These are phyloP conservation scores for Drosophila recens DNA, from an alignment of 2,888 invertebrate species.

Conservation along the genomic window DNA sequence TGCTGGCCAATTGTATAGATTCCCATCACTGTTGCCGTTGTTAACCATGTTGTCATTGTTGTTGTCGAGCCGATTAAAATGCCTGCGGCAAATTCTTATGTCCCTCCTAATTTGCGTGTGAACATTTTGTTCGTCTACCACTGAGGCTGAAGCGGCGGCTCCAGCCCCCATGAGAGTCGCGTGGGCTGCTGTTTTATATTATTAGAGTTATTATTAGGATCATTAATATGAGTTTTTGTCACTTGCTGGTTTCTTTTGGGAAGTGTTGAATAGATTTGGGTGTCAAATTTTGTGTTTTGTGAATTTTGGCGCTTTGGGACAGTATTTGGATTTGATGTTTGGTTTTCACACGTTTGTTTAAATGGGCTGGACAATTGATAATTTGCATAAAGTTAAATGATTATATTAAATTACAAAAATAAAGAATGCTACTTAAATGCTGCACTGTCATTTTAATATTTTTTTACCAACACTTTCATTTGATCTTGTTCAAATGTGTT, in stretches of 20 bases:
- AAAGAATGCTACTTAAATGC: background rate
- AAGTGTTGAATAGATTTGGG: constrained; percentile 58
- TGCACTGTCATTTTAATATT: constrained; percentile 4
- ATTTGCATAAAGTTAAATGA: constrained; percentile 55
- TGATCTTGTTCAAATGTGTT: background rate
- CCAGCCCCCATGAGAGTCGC: constrained; percentile 38
- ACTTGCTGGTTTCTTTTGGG: constrained; percentile 57
- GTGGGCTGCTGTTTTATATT: constrained; percentile 77
- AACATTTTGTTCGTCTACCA: constrained; percentile 54
- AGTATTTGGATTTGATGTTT: constrained; percentile 64
- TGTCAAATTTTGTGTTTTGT: constrained; percentile 72
- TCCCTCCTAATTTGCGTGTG: constrained; percentile 82
- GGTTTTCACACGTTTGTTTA: constrained; percentile 73
- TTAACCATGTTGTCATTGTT: constrained; percentile 26
- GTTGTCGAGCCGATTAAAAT: constrained; percentile 66
- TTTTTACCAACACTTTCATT: no score
- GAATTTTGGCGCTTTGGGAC: constrained; percentile 50
- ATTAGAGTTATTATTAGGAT: constrained; percentile 80
- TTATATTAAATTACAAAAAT: constrained; percentile 19
- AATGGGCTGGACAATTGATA: constrained; percentile 71
- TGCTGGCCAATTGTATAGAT: constrained; percentile 29
- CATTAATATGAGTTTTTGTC: constrained; percentile 75
- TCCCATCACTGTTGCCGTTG: constrained; percentile 18
- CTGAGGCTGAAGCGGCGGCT: constrained; percentile 11
- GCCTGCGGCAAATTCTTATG: constrained; percentile 76